These are phyloP conservation scores for cat (Felis catus) DNA, from an alignment of 2,113 vertebrate species.

Conservation along the genomic window DNA sequence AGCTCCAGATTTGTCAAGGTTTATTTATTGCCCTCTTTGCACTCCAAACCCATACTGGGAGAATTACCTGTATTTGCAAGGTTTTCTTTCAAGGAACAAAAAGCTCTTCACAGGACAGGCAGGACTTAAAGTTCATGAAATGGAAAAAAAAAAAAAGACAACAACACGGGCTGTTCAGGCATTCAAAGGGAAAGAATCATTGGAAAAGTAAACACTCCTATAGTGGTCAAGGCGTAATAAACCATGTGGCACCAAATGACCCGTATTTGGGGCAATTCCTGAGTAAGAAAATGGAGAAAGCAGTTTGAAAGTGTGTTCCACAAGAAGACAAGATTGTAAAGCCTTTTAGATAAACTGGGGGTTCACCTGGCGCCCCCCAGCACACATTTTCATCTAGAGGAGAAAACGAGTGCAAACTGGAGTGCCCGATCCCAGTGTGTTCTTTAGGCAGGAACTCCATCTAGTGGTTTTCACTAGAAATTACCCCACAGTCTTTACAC, in stretches of 20 bases:
- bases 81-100: slow-evolving; percentile 30
- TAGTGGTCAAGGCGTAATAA: background rate
- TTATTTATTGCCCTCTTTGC: background rate
- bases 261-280: background rate
- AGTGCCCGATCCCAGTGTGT: background rate
- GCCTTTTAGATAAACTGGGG: background rate
- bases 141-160: background rate
- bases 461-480: slow-evolving; percentile 57
- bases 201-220: background rate
- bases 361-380: background rate
- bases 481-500: background rate
- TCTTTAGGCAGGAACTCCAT: slow-evolving; percentile 71
- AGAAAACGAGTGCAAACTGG: background rate
- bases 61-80: background rate
- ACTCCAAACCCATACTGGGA: background rate
- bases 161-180: background rate
- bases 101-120: background rate
- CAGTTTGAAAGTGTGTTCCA: background rate
- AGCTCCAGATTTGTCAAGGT: background rate
- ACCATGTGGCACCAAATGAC: background rate
- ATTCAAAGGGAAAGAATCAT: background rate
- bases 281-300: background rate
- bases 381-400: background rate
- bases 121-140: background rate
- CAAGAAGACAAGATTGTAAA: background rate